Conservation (phyloP, 2,113 vertebrate genomes). For the Polypterus bichir region DNA sequence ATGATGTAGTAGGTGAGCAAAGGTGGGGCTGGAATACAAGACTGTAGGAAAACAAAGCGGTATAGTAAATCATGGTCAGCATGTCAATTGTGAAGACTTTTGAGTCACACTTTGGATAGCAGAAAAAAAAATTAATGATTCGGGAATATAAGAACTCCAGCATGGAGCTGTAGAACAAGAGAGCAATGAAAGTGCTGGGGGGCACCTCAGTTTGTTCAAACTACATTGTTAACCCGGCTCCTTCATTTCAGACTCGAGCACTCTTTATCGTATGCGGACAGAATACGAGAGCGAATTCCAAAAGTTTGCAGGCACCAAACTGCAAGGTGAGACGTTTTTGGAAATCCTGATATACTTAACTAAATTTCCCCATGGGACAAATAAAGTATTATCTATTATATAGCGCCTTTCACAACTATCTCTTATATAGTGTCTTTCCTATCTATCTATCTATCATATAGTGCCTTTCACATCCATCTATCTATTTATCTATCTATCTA, state of each 20-base stretch:
- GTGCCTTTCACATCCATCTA: too few species aligned
- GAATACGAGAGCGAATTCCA: slow-evolving; percentile 49
- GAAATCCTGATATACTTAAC: too few species aligned
- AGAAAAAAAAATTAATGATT: too few species aligned
- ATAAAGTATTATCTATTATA: too few species aligned
- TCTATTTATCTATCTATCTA: too few species aligned
- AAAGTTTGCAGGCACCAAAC: slow-evolving; percentile 13
- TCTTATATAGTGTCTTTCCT: too few species aligned
- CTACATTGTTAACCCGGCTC: neutral
- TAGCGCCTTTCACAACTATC: too few species aligned
- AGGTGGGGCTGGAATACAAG: too few species aligned
- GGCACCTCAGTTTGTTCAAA: neutral
- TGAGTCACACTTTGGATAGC: neutral
- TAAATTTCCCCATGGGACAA: too few species aligned
- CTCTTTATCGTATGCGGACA: slow-evolving; percentile 40
- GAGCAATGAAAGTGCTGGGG: neutral
- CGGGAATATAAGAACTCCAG: too few species aligned
- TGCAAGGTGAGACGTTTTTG: slow-evolving; percentile 6
- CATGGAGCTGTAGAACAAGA: too few species aligned
- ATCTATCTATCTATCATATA: too few species aligned
- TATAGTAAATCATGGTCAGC: neutral
- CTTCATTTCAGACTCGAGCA: slow-evolving; percentile 34
- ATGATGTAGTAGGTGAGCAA: slow-evolving; percentile 41
- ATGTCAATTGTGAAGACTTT: neutral
- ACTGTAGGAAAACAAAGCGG: neutral